Conservation (phyloP, 2,888 invertebrate genomes). For the Ligdia adustata region DNA sequence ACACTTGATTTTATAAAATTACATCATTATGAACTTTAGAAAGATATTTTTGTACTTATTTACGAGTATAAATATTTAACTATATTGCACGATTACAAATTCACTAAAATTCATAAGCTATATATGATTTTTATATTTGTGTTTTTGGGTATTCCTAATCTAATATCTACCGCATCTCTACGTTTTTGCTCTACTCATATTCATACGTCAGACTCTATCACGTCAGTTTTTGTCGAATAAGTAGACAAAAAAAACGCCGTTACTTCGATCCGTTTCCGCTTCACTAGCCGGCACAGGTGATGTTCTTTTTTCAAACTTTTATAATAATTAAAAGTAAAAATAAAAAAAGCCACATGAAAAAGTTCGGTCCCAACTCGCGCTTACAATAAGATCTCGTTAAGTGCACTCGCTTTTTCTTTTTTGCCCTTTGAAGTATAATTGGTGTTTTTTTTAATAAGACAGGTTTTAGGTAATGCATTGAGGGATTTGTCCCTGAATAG, state of each 20-base stretch:
- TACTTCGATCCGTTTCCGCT: conserved; percentile 80
- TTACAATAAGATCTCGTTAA: conserved; percentile 72
- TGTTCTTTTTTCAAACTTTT: conserved; percentile 66
- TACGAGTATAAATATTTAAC: no score
- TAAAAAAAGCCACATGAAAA: conserved; percentile 30
- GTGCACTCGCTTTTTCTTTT: conserved; percentile 52
- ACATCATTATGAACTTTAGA: no score
- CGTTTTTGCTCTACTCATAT: conserved; percentile 65
- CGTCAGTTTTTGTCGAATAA: conserved; percentile 66
- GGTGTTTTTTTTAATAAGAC: conserved; percentile 47
- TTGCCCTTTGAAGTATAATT: conserved; percentile 60
- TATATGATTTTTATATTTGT: no score
- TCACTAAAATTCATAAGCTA: no score
- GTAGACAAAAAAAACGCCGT: conserved; percentile 71
- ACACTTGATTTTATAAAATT: no score
- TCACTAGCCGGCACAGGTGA: conserved; percentile 78
- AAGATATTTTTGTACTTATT: no score
- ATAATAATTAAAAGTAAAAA: conserved; percentile 77
- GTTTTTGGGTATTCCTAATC: no score
- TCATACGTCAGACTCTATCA: conserved; percentile 73
- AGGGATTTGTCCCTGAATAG: conserved; percentile 31
- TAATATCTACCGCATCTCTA: conserved; percentile 40
- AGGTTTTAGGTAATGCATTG: conserved; percentile 35
- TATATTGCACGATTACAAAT: no score
- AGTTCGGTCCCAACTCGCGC: conserved; percentile 48